phyloP scores from a whole-genome alignment of 2,888 invertebrate species.

The Plagodis pulveraria region DNA sequence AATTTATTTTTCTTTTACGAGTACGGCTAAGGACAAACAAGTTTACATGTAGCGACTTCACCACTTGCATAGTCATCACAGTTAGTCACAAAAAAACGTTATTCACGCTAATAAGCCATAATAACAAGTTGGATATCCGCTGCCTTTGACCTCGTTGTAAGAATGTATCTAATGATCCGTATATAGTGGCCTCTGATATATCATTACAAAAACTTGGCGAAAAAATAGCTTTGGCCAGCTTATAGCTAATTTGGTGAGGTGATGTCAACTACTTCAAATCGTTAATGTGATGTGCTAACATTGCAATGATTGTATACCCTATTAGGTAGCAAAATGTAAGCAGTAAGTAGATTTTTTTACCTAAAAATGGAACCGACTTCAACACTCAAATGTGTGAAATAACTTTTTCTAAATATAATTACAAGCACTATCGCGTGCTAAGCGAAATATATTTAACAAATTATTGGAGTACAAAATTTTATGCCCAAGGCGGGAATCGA shows the following conservation, averaged over 20 bases:
- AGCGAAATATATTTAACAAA: too few relatives aligned
- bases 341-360: conserved; percentile 1
- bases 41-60: too few relatives aligned
- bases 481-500: too few relatives aligned
- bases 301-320: conserved; percentile 6
- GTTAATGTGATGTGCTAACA: background rate
- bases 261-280: conserved; percentile 45
- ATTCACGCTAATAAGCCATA: conserved; percentile 4
- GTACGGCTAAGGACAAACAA: too few relatives aligned
- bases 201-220: conserved; percentile 26
- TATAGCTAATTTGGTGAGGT: conserved; percentile 44
- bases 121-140: conserved; percentile 20
- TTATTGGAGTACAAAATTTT: too few relatives aligned
- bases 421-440: too few relatives aligned
- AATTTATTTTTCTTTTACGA: too few relatives aligned
- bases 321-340: conserved; percentile 13
- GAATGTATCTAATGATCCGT: conserved; percentile 32
- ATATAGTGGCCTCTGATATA: conserved; percentile 28
- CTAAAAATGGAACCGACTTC: too few relatives aligned
- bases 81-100: too few relatives aligned
- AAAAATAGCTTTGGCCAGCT: conserved; percentile 27
- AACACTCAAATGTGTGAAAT: too few relatives aligned
- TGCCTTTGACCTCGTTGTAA: conserved; percentile 23
- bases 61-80: too few relatives aligned
- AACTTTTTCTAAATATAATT: too few relatives aligned